These are phyloP conservation scores for Tanypteryx hageni DNA, from an alignment of 2,888 invertebrate species.

Conservation along the genomic window DNA sequence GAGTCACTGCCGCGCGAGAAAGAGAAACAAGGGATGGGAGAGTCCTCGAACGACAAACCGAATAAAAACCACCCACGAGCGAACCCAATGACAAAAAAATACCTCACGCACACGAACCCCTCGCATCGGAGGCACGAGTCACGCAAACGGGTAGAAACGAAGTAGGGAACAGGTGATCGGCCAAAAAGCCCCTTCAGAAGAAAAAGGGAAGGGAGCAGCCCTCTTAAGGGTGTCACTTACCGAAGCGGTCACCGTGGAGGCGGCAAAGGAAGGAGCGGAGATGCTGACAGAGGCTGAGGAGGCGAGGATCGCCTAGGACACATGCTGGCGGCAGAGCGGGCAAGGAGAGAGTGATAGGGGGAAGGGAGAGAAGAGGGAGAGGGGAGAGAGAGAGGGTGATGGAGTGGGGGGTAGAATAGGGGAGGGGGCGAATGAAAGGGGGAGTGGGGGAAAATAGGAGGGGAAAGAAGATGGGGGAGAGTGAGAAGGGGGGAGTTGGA, in stretches of 20 bases:
- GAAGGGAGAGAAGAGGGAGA: background rate
- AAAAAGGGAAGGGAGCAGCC: background rate
- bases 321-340: constrained; percentile 60
- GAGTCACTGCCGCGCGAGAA: no score
- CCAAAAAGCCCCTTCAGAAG: background rate
- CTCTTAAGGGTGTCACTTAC: background rate
- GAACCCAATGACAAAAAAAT: no score
- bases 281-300: constrained; percentile 30
- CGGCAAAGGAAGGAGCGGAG: constrained; percentile 25
- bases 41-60: no score
- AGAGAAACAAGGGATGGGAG: background rate
- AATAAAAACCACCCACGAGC: no score
- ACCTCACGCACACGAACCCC: background rate
- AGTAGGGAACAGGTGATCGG: background rate
- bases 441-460: background rate
- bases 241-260: background rate
- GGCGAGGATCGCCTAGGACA: constrained; percentile 57
- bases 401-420: background rate
- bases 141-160: background rate
- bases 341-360: constrained; percentile 43
- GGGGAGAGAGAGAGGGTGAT: background rate
- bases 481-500: background rate
- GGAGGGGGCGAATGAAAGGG: background rate
- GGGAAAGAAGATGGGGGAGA: background rate
- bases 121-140: background rate